Conservation (phyloP, 2,888 invertebrate genomes). For the Papilio gigon region DNA sequence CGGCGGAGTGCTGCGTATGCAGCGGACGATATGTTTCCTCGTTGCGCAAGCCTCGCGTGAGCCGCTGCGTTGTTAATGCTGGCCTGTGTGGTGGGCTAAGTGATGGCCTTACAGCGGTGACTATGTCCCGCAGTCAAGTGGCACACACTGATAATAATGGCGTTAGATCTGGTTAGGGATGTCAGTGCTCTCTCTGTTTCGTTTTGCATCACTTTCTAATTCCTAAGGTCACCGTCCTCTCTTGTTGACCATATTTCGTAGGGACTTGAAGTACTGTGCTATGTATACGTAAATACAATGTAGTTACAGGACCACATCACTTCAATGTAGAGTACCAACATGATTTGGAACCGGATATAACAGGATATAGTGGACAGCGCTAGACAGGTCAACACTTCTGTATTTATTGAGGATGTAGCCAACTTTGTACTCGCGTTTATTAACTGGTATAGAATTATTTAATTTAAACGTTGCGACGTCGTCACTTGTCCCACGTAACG, state of each 20-base stretch:
- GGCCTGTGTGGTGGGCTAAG: background rate
- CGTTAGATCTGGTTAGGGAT: no score
- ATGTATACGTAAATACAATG: background rate
- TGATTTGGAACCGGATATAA: background rate
- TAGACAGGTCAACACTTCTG: background rate
- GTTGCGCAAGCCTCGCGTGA: constrained; percentile 38
- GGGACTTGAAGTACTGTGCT: no score
- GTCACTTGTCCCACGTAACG: constrained; percentile 1
- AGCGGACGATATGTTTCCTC: constrained; percentile 35
- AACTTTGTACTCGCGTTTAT: background rate
- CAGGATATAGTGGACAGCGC: background rate
- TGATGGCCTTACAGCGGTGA: background rate
- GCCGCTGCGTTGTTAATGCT: constrained; percentile 29
- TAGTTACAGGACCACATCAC: background rate
- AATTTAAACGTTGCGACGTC: constrained; percentile 7
- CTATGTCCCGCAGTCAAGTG: background rate
- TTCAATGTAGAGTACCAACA: background rate
- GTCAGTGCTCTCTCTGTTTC: no score
- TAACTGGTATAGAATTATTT: background rate
- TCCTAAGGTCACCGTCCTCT: no score
- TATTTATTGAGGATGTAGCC: constrained; percentile 8
- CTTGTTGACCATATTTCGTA: no score
- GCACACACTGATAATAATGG: no score
- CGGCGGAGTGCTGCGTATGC: constrained; percentile 3
- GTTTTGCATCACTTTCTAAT: no score